Percentiles rank a stretch among this genome's conserved stretches.
Conservation (phyloP, 2,888 invertebrate species). For the Plusia festucae region DNA sequence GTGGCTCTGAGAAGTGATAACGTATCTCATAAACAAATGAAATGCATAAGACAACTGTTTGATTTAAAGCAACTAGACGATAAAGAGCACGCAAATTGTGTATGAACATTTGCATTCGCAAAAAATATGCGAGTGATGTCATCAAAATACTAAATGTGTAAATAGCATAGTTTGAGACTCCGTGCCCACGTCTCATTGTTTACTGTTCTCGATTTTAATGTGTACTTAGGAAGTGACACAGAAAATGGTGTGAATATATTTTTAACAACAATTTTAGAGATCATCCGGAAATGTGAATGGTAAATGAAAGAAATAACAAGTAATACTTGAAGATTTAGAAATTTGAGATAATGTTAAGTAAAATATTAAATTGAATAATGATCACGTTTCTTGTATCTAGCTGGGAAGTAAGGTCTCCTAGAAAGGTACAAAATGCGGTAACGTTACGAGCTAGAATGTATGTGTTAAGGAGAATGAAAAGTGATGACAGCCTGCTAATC, state of each 20-base stretch:
- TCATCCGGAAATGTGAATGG: slow-evolving; percentile 29
- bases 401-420: slow-evolving; percentile 27
- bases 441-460: slow-evolving; percentile 11
- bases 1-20: slow-evolving; percentile 61
- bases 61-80: slow-evolving; percentile 53
- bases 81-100: slow-evolving; percentile 25
- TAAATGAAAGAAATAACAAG: slow-evolving; percentile 15
- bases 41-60: slow-evolving; percentile 63
- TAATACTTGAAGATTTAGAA: slow-evolving; percentile 30
- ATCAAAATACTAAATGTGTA: slow-evolving; percentile 43
- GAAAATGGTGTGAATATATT: slow-evolving; percentile 46
- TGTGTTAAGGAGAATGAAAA: slow-evolving; percentile 14
- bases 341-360: slow-evolving; percentile 18
- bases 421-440: slow-evolving; percentile 13
- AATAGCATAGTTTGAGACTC: slow-evolving; percentile 48
- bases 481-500: slow-evolving; percentile 25
- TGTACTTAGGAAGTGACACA: slow-evolving; percentile 48
- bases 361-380: slow-evolving; percentile 29
- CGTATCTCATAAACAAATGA: slow-evolving; percentile 66
- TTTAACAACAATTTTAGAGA: slow-evolving; percentile 40
- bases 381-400: slow-evolving; percentile 31
- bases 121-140: slow-evolving; percentile 50
- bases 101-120: slow-evolving; percentile 34
- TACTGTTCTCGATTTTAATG: slow-evolving; percentile 51
- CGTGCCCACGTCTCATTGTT: slow-evolving; percentile 47